Percentiles rank a stretch among this genome's conserved stretches.
Evolutionary conservation across 2,888 invertebrate genomes (phyloP).

Genomic region (Pantelozetes paolii): DNA sequence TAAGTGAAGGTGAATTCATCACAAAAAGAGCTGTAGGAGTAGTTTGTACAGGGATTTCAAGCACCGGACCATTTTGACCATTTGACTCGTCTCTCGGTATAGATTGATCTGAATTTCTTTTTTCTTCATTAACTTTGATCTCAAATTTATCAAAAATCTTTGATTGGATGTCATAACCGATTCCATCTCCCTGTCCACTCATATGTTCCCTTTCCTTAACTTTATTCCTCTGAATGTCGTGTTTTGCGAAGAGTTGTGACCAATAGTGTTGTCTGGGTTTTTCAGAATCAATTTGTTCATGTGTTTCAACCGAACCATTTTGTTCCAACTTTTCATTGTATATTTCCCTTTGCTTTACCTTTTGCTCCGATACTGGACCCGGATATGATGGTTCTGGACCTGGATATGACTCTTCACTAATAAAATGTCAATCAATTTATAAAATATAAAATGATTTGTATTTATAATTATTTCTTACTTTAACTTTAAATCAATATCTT

Average conservation of each 20-base stretch:
- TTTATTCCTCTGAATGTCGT: not conserved
- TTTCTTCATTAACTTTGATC: not conserved
- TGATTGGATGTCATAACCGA: not conserved
- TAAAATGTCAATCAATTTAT: not conserved
- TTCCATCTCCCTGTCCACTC: not conserved
- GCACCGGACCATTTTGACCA: not conserved
- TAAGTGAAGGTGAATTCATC: not conserved
- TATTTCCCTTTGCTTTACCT: not conserved
- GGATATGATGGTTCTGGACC: not conserved
- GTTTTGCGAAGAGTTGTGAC: not conserved
- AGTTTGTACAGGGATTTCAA: constrained; percentile 10
- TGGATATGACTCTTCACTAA: not conserved
- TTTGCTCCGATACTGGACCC: not conserved
- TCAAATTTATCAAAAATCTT: constrained; percentile 13
- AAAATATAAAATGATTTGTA: too few species aligned
- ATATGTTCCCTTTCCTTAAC: not conserved
- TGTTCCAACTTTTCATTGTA: not conserved
- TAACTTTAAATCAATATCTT: not conserved
- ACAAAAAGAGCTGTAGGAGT: constrained; percentile 17
- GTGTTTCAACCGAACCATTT: not conserved
- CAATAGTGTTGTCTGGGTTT: constrained; percentile 18
- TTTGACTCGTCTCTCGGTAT: not conserved
- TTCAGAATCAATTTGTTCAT: not conserved
- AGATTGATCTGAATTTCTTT: not conserved
- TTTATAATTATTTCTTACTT: not conserved